Evolutionary conservation across 2,888 invertebrate species (phyloP).

Genomic region (Ectobius pallidus): DNA sequence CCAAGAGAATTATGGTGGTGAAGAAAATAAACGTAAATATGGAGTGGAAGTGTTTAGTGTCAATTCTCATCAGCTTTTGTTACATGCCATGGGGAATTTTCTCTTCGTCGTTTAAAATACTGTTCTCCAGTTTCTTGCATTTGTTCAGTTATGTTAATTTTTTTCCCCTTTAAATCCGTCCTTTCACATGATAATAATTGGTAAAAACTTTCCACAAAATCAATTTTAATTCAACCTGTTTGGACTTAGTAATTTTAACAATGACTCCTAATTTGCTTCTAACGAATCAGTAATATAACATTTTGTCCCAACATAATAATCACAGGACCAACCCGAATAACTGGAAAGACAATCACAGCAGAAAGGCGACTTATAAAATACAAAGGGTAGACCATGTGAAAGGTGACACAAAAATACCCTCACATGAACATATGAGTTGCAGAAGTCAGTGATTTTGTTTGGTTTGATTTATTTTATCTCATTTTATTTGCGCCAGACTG

Average conservation of each 20-base stretch:
- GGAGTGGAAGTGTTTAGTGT: slow-evolving; percentile 35
- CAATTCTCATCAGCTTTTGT: slow-evolving; percentile 26
- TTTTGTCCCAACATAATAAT: slow-evolving; percentile 10
- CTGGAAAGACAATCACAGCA: slow-evolving; percentile 40
- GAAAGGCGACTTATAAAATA: slow-evolving; percentile 10
- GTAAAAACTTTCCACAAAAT: background rate
- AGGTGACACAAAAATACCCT: slow-evolving; percentile 29
- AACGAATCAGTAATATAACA: background rate
- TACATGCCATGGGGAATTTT: slow-evolving; percentile 13
- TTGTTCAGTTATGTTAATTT: slow-evolving; percentile 16
- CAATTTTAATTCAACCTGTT: background rate
- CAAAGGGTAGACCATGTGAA: background rate
- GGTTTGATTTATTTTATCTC: background rate
- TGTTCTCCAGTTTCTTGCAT: background rate
- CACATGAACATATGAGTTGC: slow-evolving; percentile 12
- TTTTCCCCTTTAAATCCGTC: slow-evolving; percentile 32
- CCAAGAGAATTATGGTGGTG: slow-evolving; percentile 9
- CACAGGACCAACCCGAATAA: slow-evolving; percentile 38
- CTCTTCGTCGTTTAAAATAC: background rate
- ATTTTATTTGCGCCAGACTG: background rate
- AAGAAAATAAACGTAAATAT: slow-evolving; percentile 25
- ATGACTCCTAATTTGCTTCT: slow-evolving; percentile 4
- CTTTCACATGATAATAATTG: slow-evolving; percentile 21
- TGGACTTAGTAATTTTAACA: background rate
- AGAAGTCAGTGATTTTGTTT: slow-evolving; percentile 13